Conservation (phyloP, 2,797 vertebrate genomes). For the Philypnodon macrostomus region DNA sequence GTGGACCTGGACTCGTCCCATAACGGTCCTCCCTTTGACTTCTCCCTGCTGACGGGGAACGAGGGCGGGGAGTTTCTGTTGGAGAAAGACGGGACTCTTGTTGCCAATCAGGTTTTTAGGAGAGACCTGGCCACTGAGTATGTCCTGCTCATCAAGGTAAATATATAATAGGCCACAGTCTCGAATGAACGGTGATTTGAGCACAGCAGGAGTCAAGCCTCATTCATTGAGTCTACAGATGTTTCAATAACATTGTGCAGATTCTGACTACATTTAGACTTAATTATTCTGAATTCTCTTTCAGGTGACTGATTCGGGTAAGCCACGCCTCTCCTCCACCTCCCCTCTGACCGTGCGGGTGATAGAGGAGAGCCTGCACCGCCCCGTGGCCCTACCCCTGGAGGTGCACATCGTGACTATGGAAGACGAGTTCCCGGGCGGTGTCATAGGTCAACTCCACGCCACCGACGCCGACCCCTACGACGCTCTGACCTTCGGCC, state of each 20-base stretch:
- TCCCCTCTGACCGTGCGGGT: slow-evolving; percentile 85
- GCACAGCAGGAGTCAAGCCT: no score
- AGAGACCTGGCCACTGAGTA: slow-evolving; percentile 85
- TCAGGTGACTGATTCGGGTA: slow-evolving; percentile 91
- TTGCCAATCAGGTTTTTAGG: slow-evolving; percentile 87
- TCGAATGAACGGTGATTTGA: no score
- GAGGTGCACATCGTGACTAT: slow-evolving; percentile 94
- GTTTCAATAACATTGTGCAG: no score
- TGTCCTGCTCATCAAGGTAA: slow-evolving; percentile 88
- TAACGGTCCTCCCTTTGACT: slow-evolving; percentile 93
- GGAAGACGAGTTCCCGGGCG: slow-evolving; percentile 97
- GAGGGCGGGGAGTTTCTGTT: slow-evolving; percentile 87
- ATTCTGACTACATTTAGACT: no score
- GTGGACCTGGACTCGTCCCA: slow-evolving; percentile 92
- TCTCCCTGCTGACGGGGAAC: slow-evolving; percentile 89
- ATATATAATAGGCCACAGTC: no score
- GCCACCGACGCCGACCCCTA: slow-evolving; percentile 95
- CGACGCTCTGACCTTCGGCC: slow-evolving; percentile 87
- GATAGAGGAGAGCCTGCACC: slow-evolving; percentile 93
- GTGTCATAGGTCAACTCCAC: slow-evolving; percentile 95
- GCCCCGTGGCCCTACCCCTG: slow-evolving; percentile 87
- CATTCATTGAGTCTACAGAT: no score
- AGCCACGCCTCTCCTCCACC: slow-evolving; percentile 84
- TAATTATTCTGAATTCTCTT: background rate
- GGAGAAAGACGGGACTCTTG: slow-evolving; percentile 85